Conservation (phyloP, 2,797 vertebrate species). For the Dendrocincla fuliginosa region DNA sequence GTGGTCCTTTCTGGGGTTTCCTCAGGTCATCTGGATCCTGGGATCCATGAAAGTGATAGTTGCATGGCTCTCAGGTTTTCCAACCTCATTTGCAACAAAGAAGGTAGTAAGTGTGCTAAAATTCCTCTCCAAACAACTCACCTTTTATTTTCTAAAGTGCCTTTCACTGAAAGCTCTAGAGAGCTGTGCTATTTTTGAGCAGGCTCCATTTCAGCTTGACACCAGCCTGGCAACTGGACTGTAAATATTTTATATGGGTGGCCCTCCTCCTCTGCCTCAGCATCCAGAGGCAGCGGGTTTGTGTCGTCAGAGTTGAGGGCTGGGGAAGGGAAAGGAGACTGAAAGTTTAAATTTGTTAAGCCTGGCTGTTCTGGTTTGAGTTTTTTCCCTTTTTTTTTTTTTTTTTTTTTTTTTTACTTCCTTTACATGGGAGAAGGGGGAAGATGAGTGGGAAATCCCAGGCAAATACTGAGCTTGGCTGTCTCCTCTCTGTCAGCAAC, state of each 20-base stretch:
- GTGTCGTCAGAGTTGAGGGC: not conserved
- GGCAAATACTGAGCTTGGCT: not conserved
- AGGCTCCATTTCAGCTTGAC: conserved; percentile 86
- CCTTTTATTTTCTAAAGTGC: conserved; percentile 60
- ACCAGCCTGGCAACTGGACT: conserved; percentile 85
- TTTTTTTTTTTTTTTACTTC: not conserved
- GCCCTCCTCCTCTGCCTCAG: not conserved
- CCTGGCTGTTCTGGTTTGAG: not conserved
- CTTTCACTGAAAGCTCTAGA: conserved; percentile 75
- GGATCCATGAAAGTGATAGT: not conserved
- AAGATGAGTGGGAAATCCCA: conserved; percentile 15
- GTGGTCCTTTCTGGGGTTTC: not conserved
- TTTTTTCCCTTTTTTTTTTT: fast-evolving
- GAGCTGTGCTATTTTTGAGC: conserved; percentile 89
- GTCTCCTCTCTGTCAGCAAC: not conserved
- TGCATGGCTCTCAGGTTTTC: not conserved
- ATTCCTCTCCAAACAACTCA: conserved; percentile 34
- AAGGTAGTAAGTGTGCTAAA: conserved; percentile 8
- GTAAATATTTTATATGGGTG: conserved; percentile 87
- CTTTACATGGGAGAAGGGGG: not conserved
- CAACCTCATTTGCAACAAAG: not conserved
- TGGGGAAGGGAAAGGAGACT: not conserved
- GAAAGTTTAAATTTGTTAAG: not conserved
- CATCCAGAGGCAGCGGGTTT: conserved; percentile 33
- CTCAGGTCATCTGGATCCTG: not conserved